Evolutionary conservation across 30 jellyfish, hydroid and myxozoan genomes (phyloP).

Genomic region (Haliclystus octoradiatus): DNA sequence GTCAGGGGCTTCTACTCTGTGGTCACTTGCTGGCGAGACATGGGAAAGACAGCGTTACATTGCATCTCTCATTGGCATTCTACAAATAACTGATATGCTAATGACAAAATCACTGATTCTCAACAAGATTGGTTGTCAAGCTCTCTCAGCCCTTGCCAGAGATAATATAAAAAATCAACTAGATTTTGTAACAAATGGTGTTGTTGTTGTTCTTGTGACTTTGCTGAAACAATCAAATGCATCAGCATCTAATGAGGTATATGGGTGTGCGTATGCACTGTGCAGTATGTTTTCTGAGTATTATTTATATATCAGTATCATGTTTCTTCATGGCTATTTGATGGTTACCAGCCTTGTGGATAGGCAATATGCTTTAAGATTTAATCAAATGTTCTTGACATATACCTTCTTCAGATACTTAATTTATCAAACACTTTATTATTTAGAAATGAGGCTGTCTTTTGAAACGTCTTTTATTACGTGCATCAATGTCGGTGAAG

Average conservation of each 20-base stretch:
- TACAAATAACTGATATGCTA: conserved; percentile 50
- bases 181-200: conserved; percentile 52
- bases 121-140: conserved; percentile 52
- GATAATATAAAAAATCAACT: conserved; percentile 48
- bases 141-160: conserved; percentile 54
- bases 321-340: too few species aligned
- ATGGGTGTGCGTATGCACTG: too few species aligned
- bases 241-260: conserved; percentile 41
- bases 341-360: too few species aligned
- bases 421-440: too few species aligned
- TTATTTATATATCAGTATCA: too few species aligned
- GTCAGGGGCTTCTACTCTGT: conserved; percentile 66
- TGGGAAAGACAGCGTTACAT: conserved; percentile 35
- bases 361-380: too few species aligned
- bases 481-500: too few species aligned
- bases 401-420: too few species aligned
- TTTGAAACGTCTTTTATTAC: too few species aligned
- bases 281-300: too few species aligned
- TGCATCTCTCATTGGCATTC: conserved; percentile 53
- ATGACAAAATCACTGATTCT: conserved; percentile 60
- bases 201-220: conserved; percentile 39
- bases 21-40: conserved; percentile 73
- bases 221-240: conserved; percentile 25
- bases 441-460: too few species aligned
- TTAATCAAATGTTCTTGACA: too few species aligned